These are phyloP conservation scores for Oncorhynchus keta DNA, from an alignment of 2,113 vertebrate species.

Conservation along the genomic window DNA sequence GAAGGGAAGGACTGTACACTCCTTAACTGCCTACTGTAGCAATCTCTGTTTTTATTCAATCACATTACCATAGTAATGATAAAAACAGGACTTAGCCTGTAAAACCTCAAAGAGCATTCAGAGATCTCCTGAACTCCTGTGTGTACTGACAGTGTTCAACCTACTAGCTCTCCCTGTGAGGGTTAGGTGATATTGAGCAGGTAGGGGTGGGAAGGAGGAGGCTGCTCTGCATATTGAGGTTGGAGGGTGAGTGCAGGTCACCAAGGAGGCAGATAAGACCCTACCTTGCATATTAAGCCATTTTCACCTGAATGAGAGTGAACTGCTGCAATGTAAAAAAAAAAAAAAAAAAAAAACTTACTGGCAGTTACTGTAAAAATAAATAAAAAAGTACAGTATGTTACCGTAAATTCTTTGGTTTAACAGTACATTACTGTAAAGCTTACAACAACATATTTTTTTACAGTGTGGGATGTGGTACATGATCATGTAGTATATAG, in stretches of 20 bases:
- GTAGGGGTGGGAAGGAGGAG: too few species aligned
- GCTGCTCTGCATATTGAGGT: neutral
- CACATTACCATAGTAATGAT: too few species aligned
- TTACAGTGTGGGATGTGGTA: too few species aligned
- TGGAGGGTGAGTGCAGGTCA: neutral
- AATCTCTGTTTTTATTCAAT: neutral
- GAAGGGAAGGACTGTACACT: neutral
- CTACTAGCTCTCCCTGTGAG: neutral
- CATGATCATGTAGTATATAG: too few species aligned
- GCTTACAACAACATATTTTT: too few species aligned
- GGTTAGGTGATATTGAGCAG: neutral
- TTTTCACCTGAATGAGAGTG: constrained; percentile 3
- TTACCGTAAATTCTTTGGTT: too few species aligned
- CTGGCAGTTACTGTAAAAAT: too few species aligned
- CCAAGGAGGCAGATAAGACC: neutral
- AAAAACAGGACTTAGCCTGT: neutral
- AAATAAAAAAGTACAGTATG: too few species aligned
- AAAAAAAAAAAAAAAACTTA: too few species aligned
- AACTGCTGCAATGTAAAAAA: neutral
- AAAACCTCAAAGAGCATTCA: neutral
- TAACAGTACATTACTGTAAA: too few species aligned
- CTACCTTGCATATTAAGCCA: neutral
- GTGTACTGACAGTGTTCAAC: neutral
- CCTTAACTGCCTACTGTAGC: neutral
- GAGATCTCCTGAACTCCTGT: neutral